These are phyloP conservation scores for Sinocyclocheilus anshuiensis DNA, from an alignment of 2,113 vertebrate genomes.

Conservation along the genomic window DNA sequence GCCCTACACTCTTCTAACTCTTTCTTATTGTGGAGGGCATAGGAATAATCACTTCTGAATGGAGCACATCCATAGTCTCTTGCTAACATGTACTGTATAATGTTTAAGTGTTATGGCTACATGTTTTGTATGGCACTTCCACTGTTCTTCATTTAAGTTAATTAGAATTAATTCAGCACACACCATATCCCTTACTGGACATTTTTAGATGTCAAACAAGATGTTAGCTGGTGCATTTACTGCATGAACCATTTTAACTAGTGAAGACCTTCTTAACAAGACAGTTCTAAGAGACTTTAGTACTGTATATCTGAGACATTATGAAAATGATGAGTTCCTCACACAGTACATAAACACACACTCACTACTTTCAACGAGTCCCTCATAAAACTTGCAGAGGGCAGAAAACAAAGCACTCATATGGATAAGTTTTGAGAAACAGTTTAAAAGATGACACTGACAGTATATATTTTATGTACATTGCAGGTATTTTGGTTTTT, in stretches of 20 bases:
- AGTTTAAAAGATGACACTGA: not conserved
- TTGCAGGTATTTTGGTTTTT: not conserved
- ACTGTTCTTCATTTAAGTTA: not conserved
- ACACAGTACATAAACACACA: not conserved
- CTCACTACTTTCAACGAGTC: not conserved
- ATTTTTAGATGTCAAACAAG: not conserved
- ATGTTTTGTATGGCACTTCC: too few relatives aligned
- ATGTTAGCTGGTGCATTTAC: not conserved
- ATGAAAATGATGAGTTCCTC: too few relatives aligned
- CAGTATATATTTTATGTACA: conserved; percentile 25
- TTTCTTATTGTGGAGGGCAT: too few relatives aligned
- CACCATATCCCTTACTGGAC: not conserved
- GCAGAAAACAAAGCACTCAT: not conserved
- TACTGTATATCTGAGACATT: too few relatives aligned
- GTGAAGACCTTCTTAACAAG: not conserved
- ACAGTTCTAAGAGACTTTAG: too few relatives aligned
- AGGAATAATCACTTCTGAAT: too few relatives aligned
- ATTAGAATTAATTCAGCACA: not conserved
- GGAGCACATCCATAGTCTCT: too few relatives aligned
- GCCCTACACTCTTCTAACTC: too few relatives aligned
- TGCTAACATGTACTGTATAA: too few relatives aligned
- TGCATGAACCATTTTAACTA: not conserved
- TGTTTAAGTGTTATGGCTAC: too few relatives aligned
- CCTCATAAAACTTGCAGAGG: too few relatives aligned
- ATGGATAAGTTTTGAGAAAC: not conserved